A percentile compares a stretch with the other conserved stretches of the same genome.
These are phyloP conservation scores for Zaprionus africanus DNA, from an alignment of 1,140 invertebrate genomes.

Conservation along the genomic window DNA sequence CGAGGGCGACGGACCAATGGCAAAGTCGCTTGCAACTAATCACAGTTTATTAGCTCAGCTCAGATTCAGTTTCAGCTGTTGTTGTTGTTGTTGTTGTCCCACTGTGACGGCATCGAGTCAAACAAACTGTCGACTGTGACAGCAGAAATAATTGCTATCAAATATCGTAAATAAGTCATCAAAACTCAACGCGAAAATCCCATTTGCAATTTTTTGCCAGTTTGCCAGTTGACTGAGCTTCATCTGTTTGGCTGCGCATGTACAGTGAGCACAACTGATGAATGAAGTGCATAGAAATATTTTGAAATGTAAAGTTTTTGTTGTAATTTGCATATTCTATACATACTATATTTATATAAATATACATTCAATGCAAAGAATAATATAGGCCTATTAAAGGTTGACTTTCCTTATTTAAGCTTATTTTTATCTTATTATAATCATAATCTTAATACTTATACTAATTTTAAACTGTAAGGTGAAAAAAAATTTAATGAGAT, in stretches of 20 bases:
- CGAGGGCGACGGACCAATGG: conserved; percentile 31
- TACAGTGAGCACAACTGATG: conserved; percentile 26
- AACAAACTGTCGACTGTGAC: conserved; percentile 39
- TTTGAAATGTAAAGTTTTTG: neutral
- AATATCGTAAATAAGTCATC: conserved; percentile 68
- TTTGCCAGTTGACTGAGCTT: neutral
- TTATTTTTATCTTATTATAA: too few species aligned
- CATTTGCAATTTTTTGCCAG: conserved; percentile 7
- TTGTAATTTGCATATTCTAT: neutral
- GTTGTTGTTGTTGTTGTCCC: conserved; percentile 22
- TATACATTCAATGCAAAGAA: too few species aligned
- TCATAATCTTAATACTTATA: neutral
- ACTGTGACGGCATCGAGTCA: conserved; percentile 27
- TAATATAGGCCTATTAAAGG: too few species aligned
- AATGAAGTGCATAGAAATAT: neutral
- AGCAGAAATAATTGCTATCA: conserved; percentile 59
- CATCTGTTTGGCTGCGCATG: neutral
- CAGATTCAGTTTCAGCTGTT: conserved; percentile 12
- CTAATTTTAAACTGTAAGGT: too few species aligned
- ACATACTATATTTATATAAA: too few species aligned
- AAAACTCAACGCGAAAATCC: conserved; percentile 30
- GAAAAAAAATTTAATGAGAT: too few species aligned
- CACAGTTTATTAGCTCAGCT: conserved; percentile 67
- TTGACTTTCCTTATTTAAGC: too few species aligned
- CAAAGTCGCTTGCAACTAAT: conserved; percentile 65